Base-by-base conservation (phyloP, 2,113 vertebrate genomes). In the Thunnus thynnus region DNA sequence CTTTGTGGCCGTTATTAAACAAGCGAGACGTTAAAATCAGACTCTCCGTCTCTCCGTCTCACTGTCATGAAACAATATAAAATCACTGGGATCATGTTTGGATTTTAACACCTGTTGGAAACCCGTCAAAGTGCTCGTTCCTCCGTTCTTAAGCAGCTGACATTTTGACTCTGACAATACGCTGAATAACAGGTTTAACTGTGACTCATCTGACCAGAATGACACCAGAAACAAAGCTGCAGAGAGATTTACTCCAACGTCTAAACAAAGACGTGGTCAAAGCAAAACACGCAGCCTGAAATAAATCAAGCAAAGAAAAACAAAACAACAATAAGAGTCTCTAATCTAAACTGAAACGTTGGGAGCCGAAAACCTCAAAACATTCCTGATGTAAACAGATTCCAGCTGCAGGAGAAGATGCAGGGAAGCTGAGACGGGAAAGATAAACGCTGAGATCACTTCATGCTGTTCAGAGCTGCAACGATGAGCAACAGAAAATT, bases 251-350 rank as follows among this genome's bases (percentile, higher is more conserved):
- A 41, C 9, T 41, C 36, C 8, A n/a, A 10, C 64, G 20, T 20
- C 66, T 69, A 63, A 63, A 77, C 44, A 68, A 61, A 69, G 46
- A 69, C 6, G 47, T 13, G 46, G 18, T 10, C 36, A 1, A 56
- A 66, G 71, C 46, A 27, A 52, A 46, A 51, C 47, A 30, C 54
- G 48, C 32, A 52, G 5, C 27, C 41, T 25, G 13, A 60, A 52
- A 66, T 30, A 52, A 72, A 1, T 8, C 32, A 0, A 1, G 10
- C 36, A 36, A 8, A 44, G 1, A 25, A 63, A 78, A 55, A 51
- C 13, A 41, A 9, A 41, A 2, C 7, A 41, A 41, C 36, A 41
- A 41, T 41, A 41, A 7, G 36, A 41, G 32, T 22, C 2, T 27
- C 13, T 9, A 27, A 13, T 25, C 9, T 2, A 30, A 55, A 22